phyloP scores from a whole-genome alignment of 2,888 invertebrate species.

The Aphidius colemani region DNA sequence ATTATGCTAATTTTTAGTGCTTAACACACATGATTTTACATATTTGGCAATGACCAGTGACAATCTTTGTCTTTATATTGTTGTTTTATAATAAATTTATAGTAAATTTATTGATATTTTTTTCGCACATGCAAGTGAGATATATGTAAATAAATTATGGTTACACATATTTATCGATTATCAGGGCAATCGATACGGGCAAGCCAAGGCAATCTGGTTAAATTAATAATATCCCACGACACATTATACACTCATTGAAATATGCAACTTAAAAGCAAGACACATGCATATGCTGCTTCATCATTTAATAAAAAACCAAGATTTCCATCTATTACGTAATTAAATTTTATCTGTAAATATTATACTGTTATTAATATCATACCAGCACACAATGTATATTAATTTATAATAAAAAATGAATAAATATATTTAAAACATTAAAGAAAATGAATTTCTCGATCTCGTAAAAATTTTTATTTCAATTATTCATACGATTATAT shows the following conservation, averaged over 20 bases:
- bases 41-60: slow-evolving; percentile 20
- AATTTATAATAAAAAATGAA: too few relatives aligned
- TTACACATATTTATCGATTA: slow-evolving; percentile 49
- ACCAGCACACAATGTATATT: too few relatives aligned
- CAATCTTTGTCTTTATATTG: not conserved
- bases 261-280: slow-evolving; percentile 79
- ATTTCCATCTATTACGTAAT: slow-evolving; percentile 48
- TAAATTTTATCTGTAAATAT: slow-evolving; percentile 36
- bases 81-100: slow-evolving; percentile 1
- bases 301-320: slow-evolving; percentile 60
- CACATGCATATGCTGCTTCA: slow-evolving; percentile 25
- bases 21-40: too few relatives aligned
- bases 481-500: too few relatives aligned
- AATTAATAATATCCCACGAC: slow-evolving; percentile 51
- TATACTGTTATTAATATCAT: too few relatives aligned
- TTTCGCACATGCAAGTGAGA: slow-evolving; percentile 1
- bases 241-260: slow-evolving; percentile 71
- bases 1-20: too few relatives aligned
- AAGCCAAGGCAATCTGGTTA: slow-evolving; percentile 56
- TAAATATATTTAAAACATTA: too few relatives aligned
- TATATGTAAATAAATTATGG: slow-evolving; percentile 7
- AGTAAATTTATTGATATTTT: slow-evolving; percentile 3
- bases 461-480: too few relatives aligned
- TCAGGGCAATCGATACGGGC: slow-evolving; percentile 51
- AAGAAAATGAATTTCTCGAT: too few relatives aligned